Conservation (phyloP, 2,888 invertebrate genomes). For the Machimus atricapillus region DNA sequence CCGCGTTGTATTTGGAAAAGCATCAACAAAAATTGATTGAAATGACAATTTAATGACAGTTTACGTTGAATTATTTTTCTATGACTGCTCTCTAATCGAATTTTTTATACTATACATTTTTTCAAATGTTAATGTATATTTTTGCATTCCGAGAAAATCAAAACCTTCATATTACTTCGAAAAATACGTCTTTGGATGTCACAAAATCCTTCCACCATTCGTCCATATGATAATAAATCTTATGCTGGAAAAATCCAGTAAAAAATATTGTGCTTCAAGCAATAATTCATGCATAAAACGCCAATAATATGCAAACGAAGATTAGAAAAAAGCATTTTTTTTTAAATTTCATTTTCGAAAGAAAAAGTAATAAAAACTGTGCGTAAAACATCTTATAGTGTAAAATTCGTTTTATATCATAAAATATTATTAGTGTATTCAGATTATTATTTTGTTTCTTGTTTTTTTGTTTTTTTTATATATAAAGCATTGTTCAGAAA, state of each 20-base stretch:
- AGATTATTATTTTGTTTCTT: background rate
- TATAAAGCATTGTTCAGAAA: background rate
- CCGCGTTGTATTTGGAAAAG: no score
- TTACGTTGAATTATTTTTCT: no score
- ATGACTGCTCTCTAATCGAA: no score
- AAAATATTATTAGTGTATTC: background rate
- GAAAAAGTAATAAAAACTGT: background rate
- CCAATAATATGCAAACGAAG: background rate
- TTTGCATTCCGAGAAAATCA: background rate
- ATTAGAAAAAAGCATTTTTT: background rate
- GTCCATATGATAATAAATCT: background rate
- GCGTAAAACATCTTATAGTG: background rate
- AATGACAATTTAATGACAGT: no score
- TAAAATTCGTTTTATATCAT: background rate
- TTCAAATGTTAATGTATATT: background rate
- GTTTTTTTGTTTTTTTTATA: background rate
- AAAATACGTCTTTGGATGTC: background rate
- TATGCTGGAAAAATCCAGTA: background rate
- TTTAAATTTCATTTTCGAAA: background rate
- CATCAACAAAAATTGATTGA: no score
- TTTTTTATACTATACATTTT: background rate
- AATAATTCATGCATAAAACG: background rate
- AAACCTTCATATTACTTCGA: background rate
- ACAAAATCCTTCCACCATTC: background rate
- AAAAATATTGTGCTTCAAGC: background rate